Evolutionary conservation across 2,113 vertebrate species (phyloP), one percentile per base, ranked within the genome.

Genomic region (Promerops cafer): DNA sequence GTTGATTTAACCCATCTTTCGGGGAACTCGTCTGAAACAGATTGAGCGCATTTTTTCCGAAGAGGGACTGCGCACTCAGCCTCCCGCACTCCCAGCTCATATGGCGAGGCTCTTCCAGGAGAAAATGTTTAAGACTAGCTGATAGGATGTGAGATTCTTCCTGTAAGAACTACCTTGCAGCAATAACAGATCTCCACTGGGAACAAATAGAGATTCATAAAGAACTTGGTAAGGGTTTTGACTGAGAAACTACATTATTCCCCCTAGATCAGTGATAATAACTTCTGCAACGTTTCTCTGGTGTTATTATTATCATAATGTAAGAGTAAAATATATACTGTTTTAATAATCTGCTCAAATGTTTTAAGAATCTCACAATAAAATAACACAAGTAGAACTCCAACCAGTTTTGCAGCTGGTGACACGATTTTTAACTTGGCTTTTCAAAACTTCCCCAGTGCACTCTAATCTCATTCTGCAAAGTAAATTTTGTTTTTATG

Each of bases 1-100:
- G 97, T 97, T 97, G 95, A 97, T 98, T 97, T 96, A 98, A 97
- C 94, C 79, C 95, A 97, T 98, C 96, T 97, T 98, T 97, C 87
- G 21, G 91, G 96, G 95, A 97, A 97, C 95, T 96, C 83, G 83
- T 85, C 96, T 97, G 94, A 96, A 98, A 97, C 87, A 97, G 96
- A 97, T 91, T 95, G 87, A 98, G 80, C 30, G 20, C 83, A 50
- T 96, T 97, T 95, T 93, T 94, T 70, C 94, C 96, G 93, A 96
- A 91, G 65, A 83, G 82, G 79, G 97, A 94, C 95, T 71, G 26
- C 2, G 3, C 60, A 54, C 80, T 66, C 87, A 80, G 57, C 70
- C 76, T 81, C 66, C 77, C 50, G 47, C 40, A 44, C 63, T 97
- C 85, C 59, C 90, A 94, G 76, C 63, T 96, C 83, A 14, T 89